These are phyloP conservation scores for Lophura nycthemera DNA, from an alignment of 2,113 vertebrate species.

Conservation along the genomic window DNA sequence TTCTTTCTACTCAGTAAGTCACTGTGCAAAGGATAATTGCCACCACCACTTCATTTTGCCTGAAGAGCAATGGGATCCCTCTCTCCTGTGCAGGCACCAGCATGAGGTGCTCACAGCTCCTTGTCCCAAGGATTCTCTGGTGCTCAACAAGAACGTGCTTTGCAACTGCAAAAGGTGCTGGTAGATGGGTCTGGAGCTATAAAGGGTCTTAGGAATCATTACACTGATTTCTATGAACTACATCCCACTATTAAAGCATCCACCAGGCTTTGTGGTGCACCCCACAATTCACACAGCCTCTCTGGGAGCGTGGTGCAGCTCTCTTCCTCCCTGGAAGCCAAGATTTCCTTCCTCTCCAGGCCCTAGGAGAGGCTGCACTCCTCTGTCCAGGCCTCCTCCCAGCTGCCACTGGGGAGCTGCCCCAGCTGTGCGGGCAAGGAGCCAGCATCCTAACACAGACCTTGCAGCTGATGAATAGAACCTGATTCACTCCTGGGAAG, in stretches of 20 bases:
- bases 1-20: background rate
- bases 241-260: background rate
- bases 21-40: background rate
- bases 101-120: background rate
- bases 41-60: background rate
- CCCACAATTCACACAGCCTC: background rate
- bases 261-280: background rate
- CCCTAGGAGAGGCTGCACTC: accelerated
- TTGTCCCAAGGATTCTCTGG: background rate
- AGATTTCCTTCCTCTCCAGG: background rate
- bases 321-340: background rate
- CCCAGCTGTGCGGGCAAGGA: background rate
- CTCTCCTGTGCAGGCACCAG: accelerated
- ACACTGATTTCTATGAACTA: background rate
- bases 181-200: background rate
- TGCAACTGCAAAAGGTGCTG: background rate
- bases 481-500: background rate
- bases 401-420: background rate
- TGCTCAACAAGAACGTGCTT: background rate
- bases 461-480: accelerated
- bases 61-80: accelerated
- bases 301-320: background rate
- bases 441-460: accelerated
- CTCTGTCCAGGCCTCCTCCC: background rate
- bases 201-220: background rate